Evolutionary conservation across 2,797 vertebrate species (phyloP).

Genomic region (Karalla daura): DNA sequence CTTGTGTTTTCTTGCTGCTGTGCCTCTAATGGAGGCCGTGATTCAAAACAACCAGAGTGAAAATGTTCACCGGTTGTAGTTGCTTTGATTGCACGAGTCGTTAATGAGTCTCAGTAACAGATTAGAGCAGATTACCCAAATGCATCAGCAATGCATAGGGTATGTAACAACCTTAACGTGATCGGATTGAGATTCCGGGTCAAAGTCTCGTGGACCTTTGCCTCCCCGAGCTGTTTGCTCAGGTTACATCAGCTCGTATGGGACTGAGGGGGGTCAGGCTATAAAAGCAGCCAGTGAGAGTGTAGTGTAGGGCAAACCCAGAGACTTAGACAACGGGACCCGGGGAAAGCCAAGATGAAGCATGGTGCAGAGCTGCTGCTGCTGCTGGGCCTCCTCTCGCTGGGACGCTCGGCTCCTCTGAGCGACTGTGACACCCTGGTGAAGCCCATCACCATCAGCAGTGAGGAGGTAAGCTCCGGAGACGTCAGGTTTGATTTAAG

Average conservation of each 20-base stretch:
- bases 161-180: slow-evolving; percentile 1
- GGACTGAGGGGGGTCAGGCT: background rate
- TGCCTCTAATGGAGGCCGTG: too few species aligned
- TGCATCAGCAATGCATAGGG: background rate
- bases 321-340: background rate
- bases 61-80: too few species aligned
- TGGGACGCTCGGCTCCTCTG: slow-evolving; percentile 51
- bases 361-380: too few species aligned
- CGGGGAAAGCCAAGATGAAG: slow-evolving; percentile 52
- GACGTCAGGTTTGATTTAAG: background rate
- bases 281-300: background rate
- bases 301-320: background rate
- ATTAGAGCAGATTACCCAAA: slow-evolving; percentile 1
- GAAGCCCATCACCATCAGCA: slow-evolving; percentile 60
- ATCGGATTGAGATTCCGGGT: slow-evolving; percentile 27
- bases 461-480: slow-evolving; percentile 58
- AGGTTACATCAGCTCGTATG: slow-evolving; percentile 31
- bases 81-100: too few species aligned
- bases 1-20: too few species aligned
- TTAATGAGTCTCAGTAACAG: background rate
- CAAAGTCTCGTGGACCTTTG: slow-evolving; percentile 37
- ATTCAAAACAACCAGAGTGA: too few species aligned
- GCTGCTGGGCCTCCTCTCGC: slow-evolving; percentile 55
- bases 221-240: slow-evolving; percentile 26
- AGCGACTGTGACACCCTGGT: slow-evolving; percentile 57